A percentile compares a stretch with the other conserved stretches of the same genome.
Conservation (phyloP, 2,113 vertebrate genomes). For the Sturnus vulgaris region DNA sequence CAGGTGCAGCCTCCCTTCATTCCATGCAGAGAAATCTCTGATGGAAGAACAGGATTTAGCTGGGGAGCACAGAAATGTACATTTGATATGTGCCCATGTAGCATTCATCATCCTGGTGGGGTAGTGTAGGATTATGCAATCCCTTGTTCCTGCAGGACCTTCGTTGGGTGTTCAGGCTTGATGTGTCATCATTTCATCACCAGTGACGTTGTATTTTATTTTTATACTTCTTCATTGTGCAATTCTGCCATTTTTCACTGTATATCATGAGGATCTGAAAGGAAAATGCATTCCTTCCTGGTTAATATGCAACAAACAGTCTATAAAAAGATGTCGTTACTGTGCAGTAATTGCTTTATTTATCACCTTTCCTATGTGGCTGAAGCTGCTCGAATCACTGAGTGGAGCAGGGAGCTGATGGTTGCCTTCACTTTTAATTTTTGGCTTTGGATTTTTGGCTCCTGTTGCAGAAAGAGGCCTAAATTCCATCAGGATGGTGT, state of each 20-base stretch:
- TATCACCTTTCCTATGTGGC: not conserved
- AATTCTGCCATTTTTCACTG: not conserved
- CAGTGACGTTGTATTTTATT: not conserved
- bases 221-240: not conserved
- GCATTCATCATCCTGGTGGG: not conserved
- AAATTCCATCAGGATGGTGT: accelerated
- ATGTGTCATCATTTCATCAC: not conserved
- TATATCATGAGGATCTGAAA: not conserved
- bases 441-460: not conserved
- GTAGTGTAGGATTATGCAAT: not conserved
- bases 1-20: accelerated
- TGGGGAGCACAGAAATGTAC: not conserved
- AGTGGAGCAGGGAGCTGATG: not conserved
- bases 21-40: not conserved
- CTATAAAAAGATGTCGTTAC: not conserved
- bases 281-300: not conserved
- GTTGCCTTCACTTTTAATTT: not conserved
- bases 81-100: accelerated
- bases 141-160: not conserved
- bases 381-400: not conserved
- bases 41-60: not conserved
- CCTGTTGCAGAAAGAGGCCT: not conserved
- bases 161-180: not conserved
- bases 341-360: not conserved
- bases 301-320: not conserved